Evolutionary conservation across 2,888 invertebrate species (phyloP), one percentile per base, ranked within the genome.

Genomic region (Smittia aterrima): DNA sequence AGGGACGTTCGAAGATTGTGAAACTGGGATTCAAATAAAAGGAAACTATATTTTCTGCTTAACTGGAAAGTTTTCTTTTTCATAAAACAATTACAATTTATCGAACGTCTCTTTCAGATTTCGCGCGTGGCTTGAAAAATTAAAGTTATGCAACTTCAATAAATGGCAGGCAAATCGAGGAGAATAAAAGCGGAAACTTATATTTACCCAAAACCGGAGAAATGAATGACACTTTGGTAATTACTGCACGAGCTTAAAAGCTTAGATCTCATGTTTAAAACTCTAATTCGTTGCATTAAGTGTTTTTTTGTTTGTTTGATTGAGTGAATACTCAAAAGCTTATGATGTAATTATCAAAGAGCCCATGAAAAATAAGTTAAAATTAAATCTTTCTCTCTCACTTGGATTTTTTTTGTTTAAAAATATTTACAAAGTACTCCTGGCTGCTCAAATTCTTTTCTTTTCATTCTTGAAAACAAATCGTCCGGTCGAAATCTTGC

Each of bases 401-500:
- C 64, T 64, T 64, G 27, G 64, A 64, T 64, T 58, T 58, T n/a
- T n/a, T n/a, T 13, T 64, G 64, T 25, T 58, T 13, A 25, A 64
- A 64, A 22, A 13, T 64, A 64, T 27, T 4, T 27, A 64, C 27
- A 64, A 58, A 58, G 1, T 58, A 58, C 1, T 58, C 58, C 58
- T 47, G 47, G n/a, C 47, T 47, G 47, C 11, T 47, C 2, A n/a
- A n/a, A 47, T 13, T 47, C 16, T 47, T n/a, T 47, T 47, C n/a
- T 58, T 58, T 58, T 41, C 68, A 18, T 66, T 32, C 1, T 32
- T 66, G 11, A 16, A 66, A 25, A 13, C 20, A 53, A 53, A 53
- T 53, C 25, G 53, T 54, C n/a, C 16, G 53, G 25, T 68, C 40
- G 20, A 53, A 47, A 24, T 25, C 54, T 70, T 70, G 70, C 70